Evolutionary conservation across 2,113 vertebrate species (phyloP).

Genomic region (Hipposideros armiger): DNA sequence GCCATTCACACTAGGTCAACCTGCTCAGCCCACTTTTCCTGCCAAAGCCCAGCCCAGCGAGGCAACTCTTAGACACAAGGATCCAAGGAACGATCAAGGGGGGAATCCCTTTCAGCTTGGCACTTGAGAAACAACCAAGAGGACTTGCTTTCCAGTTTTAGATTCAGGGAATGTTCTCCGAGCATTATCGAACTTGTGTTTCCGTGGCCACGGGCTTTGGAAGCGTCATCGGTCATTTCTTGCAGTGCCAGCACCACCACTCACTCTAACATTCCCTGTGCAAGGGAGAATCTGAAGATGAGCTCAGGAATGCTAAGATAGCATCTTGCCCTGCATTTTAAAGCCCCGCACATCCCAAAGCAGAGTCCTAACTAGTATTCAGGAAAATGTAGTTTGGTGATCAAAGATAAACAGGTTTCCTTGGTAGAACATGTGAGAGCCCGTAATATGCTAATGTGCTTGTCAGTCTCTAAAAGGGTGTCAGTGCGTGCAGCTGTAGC

Average conservation of each 20-base stretch:
- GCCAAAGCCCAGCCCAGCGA: background rate
- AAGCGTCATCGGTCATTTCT: background rate
- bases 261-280: background rate
- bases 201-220: background rate
- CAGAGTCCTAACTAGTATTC: background rate
- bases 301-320: background rate
- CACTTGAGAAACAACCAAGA: slow-evolving; percentile 31
- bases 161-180: background rate
- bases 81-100: background rate
- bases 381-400: background rate
- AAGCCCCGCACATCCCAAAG: background rate
- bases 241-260: background rate
- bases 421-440: background rate
- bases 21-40: background rate
- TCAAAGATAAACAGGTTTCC: background rate
- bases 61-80: background rate
- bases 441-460: background rate
- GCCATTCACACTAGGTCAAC: background rate
- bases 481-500: background rate
- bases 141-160: background rate
- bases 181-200: background rate
- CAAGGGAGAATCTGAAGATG: background rate
- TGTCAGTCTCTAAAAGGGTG: background rate
- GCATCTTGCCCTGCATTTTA: background rate
- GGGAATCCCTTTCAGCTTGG: background rate